Evolutionary conservation across 1,140 invertebrate genomes (phyloP), one percentile per base, ranked within the genome.

Genomic region (Parasteatoda tepidariorum): DNA sequence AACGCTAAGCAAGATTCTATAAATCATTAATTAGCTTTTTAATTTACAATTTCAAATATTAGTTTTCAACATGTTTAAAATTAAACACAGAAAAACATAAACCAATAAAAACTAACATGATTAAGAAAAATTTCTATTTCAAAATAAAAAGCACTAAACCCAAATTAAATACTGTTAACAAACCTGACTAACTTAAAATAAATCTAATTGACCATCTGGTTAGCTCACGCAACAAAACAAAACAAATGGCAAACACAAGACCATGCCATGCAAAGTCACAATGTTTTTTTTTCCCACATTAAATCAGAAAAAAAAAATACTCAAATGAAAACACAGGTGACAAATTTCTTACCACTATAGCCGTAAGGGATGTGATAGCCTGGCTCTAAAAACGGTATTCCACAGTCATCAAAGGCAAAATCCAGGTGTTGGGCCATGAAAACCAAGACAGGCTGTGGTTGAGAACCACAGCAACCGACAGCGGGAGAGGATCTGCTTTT

Each of bases 361-460:
- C 83, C 75, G 73, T 84, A 84, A 13, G 83, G 75, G 28, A 84
- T 78, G 48, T 84, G 83, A 24, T 84, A 84, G 31, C 67, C 68
- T 55, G 83, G 75, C 55, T 84, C 83, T 59, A 84, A 31, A 55
- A 79, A 84, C 48, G 83, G 75, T 34, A 84, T 79, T n/a, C 83
- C 83, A 41, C 83, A 84, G 31, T 84, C 83, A 41, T 84, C 83
- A 57, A 84, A 84, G 28, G 68, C 74, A 79, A 84, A 84, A 59
- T 84, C 83, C 67, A 75, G 67, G 55, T 79, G 83, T 26, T 84
- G 83, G 13, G 83, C 83, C 83, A 84, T 84, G 57, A 33, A 48
- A 54, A 61, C 24, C 26, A 30, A 57, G 31, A 41, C 26, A 11
- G 34, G 13, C 54, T 24, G 81, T 28, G 38, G 26, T 13, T 31